Percentiles rank a stretch among this genome's conserved stretches.
phyloP scores from a whole-genome alignment of 1,140 invertebrate genomes.

The Teleogryllus occipitalis region DNA sequence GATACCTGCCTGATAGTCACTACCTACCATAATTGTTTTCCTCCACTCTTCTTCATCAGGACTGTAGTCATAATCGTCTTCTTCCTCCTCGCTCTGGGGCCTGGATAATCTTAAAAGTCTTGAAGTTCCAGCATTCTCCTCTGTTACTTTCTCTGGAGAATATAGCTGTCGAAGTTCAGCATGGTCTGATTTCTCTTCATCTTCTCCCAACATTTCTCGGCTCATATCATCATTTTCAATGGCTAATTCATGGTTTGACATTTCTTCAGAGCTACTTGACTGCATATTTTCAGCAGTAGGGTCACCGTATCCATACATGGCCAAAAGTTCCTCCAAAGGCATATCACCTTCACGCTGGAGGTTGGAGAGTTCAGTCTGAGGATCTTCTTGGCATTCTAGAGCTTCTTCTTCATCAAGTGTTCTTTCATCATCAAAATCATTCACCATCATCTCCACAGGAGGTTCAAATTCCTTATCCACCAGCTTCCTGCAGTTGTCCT shows the following conservation, averaged over 20 bases:
- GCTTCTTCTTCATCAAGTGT: conserved; percentile 95
- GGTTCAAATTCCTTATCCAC: conserved; percentile 57
- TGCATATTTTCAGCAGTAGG: conserved; percentile 28
- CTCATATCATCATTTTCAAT: conserved; percentile 41
- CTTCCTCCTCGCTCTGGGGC: conserved; percentile 55
- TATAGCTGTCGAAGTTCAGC: conserved; percentile 22
- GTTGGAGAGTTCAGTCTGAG: conserved; percentile 78
- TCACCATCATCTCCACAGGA: conserved; percentile 81
- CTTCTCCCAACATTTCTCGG: conserved; percentile 33
- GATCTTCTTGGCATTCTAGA: conserved; percentile 77
- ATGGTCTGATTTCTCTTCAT: conserved; percentile 26
- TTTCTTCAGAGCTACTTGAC: conserved; percentile 48
- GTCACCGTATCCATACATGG: conserved; percentile 68
- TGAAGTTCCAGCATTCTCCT: conserved; percentile 34
- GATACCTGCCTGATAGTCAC: conserved; percentile 87
- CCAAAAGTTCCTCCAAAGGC: conserved; percentile 86
- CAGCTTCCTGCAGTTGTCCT: conserved; percentile 12
- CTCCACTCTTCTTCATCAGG: conserved; percentile 37
- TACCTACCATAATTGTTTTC: conserved; percentile 89
- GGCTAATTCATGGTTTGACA: conserved; percentile 42
- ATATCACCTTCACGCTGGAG: conserved; percentile 81
- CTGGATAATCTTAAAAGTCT: conserved; percentile 47
- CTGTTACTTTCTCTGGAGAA: conserved; percentile 25
- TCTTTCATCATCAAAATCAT: conserved; percentile 94
- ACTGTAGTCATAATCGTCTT: conserved; percentile 35